Percentiles rank a stretch among this genome's conserved stretches.
Evolutionary conservation across 2,888 invertebrate genomes (phyloP).

Genomic region (Noctua pronuba): DNA sequence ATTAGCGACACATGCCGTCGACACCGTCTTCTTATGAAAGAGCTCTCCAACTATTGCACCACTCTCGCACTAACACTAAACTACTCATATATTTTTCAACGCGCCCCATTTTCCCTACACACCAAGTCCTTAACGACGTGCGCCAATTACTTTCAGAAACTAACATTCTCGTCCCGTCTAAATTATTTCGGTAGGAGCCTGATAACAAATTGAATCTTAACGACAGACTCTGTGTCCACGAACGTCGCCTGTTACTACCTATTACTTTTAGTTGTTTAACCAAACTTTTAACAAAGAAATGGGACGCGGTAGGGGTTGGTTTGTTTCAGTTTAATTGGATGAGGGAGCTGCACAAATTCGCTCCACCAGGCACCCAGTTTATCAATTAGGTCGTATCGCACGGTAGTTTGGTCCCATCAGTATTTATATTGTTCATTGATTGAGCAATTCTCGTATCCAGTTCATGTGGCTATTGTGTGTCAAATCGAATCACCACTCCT

Average conservation of each 20-base stretch:
- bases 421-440: constrained; percentile 82
- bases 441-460: constrained; percentile 75
- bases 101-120: constrained; percentile 57
- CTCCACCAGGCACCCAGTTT: constrained; percentile 77
- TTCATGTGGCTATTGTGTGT: constrained; percentile 66
- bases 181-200: constrained; percentile 29
- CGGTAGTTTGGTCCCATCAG: constrained; percentile 76
- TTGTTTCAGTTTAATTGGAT: constrained; percentile 82
- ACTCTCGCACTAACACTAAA: constrained; percentile 64
- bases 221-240: constrained; percentile 37
- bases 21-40: constrained; percentile 74
- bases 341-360: constrained; percentile 77
- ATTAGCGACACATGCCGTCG: constrained; percentile 84
- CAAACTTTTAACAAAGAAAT: constrained; percentile 68
- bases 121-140: constrained; percentile 39
- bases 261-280: constrained; percentile 58
- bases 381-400: constrained; percentile 83
- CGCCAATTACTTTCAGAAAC: constrained; percentile 51
- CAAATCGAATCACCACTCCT: constrained; percentile 62
- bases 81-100: constrained; percentile 70
- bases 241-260: constrained; percentile 37
- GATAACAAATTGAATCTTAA: constrained; percentile 57
- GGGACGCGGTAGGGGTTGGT: constrained; percentile 69
- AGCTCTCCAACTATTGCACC: constrained; percentile 73
- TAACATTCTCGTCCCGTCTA: constrained; percentile 23